A percentile compares a stretch with the other conserved stretches of the same genome.
Evolutionary conservation across 2,888 invertebrate genomes (phyloP).

Genomic region (Morinoia aosen): DNA sequence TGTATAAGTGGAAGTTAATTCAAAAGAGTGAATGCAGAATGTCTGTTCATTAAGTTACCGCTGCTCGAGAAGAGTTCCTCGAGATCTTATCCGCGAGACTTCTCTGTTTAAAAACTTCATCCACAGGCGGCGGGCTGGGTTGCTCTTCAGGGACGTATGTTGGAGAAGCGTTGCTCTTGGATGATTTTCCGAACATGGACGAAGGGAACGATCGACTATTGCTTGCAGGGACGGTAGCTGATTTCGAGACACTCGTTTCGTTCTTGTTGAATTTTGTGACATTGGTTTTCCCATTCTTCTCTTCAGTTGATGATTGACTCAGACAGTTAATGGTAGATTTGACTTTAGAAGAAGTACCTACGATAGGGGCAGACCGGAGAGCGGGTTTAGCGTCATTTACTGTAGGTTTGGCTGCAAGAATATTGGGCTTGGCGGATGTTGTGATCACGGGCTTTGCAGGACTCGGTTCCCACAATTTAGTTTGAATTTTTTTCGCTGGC

Average conservation of each 20-base stretch:
- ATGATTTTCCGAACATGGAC: constrained; percentile 21
- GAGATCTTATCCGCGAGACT: neutral
- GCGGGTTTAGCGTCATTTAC: neutral
- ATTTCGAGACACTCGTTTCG: neutral
- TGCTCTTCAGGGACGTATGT: constrained; percentile 42
- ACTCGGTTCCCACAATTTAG: constrained; percentile 27
- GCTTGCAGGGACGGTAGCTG: neutral
- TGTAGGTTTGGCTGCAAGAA: neutral
- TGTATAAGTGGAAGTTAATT: neutral
- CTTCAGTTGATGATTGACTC: neutral
- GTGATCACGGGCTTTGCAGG: constrained; percentile 30
- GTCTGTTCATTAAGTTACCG: neutral
- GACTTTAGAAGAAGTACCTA: neutral
- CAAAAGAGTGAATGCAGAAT: neutral
- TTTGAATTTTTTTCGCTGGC: constrained; percentile 29
- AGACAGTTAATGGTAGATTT: neutral
- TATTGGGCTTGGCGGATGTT: neutral
- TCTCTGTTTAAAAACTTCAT: neutral
- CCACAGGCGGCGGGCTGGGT: constrained; percentile 35
- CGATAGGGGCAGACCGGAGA: neutral
- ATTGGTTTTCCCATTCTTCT: neutral
- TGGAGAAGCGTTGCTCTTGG: neutral
- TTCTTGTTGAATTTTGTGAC: neutral
- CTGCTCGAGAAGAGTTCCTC: constrained; percentile 16
- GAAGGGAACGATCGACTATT: neutral